These are phyloP conservation scores for Bruchidius siliquastri DNA, from an alignment of 2,888 invertebrate genomes.

Conservation along the genomic window DNA sequence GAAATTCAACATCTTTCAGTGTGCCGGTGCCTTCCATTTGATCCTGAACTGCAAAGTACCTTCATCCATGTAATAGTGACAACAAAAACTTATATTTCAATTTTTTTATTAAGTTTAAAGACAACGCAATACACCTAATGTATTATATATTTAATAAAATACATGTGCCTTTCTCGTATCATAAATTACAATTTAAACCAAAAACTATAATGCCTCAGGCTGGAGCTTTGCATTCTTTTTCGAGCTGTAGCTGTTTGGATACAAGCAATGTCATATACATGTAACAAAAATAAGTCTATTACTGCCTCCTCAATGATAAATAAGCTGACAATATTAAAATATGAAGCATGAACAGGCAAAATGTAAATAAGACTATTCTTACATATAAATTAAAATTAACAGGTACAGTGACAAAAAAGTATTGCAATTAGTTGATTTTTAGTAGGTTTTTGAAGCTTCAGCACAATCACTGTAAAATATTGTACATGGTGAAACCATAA, in stretches of 20 bases:
- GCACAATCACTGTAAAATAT: neutral
- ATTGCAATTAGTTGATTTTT: neutral
- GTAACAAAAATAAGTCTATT: too few relatives aligned
- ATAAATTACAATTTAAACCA: neutral
- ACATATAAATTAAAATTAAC: neutral
- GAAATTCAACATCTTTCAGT: too few relatives aligned
- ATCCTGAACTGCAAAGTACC: too few relatives aligned
- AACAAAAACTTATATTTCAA: too few relatives aligned
- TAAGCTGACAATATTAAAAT: neutral
- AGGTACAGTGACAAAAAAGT: neutral
- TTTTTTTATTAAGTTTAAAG: neutral
- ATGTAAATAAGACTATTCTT: neutral
- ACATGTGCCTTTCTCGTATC: neutral
- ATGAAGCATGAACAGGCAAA: neutral
- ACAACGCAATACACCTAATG: neutral
- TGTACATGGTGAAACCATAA: too few relatives aligned
- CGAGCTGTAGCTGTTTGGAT: too few relatives aligned
- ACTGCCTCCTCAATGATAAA: neutral
- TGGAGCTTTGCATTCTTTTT: neutral
- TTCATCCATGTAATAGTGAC: too few relatives aligned
- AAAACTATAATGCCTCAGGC: neutral
- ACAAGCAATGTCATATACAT: too few relatives aligned
- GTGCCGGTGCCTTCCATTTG: too few relatives aligned
- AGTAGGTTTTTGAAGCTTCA: neutral
- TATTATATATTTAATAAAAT: neutral